Evolutionary conservation across 2,797 vertebrate species (phyloP).

Genomic region (Crenichthys baileyi): DNA sequence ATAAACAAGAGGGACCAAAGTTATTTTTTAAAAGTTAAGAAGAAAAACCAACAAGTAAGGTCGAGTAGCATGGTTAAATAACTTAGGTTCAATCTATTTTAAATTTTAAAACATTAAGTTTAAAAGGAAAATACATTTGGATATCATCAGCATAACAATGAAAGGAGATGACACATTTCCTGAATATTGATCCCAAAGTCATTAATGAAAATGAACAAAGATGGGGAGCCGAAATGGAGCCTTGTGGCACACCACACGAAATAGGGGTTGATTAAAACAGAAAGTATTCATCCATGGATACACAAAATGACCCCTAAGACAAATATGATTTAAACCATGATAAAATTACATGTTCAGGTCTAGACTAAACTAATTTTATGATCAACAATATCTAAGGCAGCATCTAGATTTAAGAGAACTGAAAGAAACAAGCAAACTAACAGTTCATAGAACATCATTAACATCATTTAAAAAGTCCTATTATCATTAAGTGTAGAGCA

Average conservation of each 20-base stretch:
- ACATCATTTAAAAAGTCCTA: background rate
- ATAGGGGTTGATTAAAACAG: background rate
- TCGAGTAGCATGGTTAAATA: background rate
- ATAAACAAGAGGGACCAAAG: background rate
- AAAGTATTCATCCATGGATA: background rate
- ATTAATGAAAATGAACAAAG: background rate
- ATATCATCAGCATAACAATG: background rate
- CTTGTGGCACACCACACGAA: background rate
- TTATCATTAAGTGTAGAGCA: slow-evolving; percentile 63
- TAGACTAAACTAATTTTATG: background rate
- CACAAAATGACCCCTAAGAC: background rate
- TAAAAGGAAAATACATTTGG: background rate
- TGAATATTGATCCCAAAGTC: background rate
- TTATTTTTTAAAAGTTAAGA: background rate
- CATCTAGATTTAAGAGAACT: too few relatives aligned
- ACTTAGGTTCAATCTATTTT: background rate
- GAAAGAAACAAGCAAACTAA: background rate
- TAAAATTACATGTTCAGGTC: background rate
- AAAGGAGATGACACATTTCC: background rate
- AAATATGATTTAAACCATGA: background rate
- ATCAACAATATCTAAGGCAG: background rate
- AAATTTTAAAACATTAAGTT: background rate
- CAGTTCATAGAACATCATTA: background rate
- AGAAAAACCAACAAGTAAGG: background rate
- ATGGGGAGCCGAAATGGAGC: background rate